A percentile compares a stretch with the other conserved stretches of the same genome.
phyloP scores from a whole-genome alignment of 2,888 invertebrate genomes.

The Ischnura elegans region DNA sequence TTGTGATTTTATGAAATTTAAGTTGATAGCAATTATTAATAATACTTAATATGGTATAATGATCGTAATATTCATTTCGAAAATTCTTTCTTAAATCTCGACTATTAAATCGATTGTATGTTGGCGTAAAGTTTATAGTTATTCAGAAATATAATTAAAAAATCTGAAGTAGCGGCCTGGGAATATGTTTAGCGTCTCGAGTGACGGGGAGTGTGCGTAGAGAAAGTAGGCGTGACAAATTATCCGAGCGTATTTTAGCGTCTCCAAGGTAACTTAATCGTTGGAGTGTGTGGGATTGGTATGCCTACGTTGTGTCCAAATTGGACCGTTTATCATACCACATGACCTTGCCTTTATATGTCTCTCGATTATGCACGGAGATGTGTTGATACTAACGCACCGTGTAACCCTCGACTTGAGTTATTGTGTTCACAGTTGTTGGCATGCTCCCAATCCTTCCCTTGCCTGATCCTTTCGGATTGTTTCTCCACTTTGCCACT shows the following conservation, averaged over 20 bases:
- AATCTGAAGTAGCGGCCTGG: not conserved
- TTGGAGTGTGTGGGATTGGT: not conserved
- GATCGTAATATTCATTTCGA: too few relatives aligned
- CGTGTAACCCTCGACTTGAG: not conserved
- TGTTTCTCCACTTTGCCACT: not conserved
- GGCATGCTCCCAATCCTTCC: not conserved
- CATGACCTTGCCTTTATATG: not conserved
- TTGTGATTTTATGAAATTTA: too few relatives aligned
- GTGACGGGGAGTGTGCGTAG: not conserved
- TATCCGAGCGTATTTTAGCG: not conserved
- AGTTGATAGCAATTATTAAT: too few relatives aligned
- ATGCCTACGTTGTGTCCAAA: not conserved
- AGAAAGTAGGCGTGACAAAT: conserved; percentile 33
- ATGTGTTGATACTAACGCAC: conserved; percentile 14
- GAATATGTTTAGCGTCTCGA: not conserved
- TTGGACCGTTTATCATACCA: not conserved
- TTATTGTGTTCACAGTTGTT: not conserved
- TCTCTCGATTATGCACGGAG: conserved; percentile 28
- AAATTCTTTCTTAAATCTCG: too few relatives aligned
- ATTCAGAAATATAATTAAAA: too few relatives aligned
- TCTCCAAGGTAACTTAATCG: conserved; percentile 41
- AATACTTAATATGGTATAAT: too few relatives aligned
- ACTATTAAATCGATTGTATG: too few relatives aligned
- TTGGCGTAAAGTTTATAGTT: too few relatives aligned
- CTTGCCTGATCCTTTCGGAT: not conserved